Conservation (phyloP, 1,140 invertebrate genomes). For the Drosophila parabipectinata region DNA sequence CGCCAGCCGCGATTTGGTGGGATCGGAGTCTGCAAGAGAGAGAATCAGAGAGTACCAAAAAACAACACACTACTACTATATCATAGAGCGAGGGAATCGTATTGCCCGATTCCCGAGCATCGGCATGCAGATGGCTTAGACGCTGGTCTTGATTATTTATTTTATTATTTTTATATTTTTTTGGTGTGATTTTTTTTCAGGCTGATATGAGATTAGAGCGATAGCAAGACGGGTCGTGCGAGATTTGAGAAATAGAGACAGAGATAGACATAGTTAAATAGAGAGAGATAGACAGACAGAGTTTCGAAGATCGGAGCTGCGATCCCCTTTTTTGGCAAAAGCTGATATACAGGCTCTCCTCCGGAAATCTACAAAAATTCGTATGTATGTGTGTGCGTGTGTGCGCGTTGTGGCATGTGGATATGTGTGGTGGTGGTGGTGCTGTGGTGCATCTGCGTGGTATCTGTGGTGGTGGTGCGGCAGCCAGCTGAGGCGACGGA, state of each 20-base stretch:
- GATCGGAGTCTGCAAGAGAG: constrained; percentile 83
- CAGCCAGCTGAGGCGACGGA: constrained; percentile 45
- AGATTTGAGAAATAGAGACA: constrained; percentile 41
- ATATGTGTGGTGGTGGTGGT: constrained; percentile 23
- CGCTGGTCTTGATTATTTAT: constrained; percentile 37
- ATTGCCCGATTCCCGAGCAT: constrained; percentile 58
- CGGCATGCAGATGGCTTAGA: constrained; percentile 63
- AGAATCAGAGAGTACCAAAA: constrained; percentile 79
- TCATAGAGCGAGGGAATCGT: constrained; percentile 27
- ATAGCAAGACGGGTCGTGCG: constrained; percentile 7
- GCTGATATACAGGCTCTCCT: constrained; percentile 19
- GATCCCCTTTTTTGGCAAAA: constrained; percentile 19
- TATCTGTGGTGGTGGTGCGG: constrained; percentile 46
- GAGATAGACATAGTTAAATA: constrained; percentile 23
- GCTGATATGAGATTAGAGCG: constrained; percentile 47
- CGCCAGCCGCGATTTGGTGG: constrained; percentile 83
- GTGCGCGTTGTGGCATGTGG: constrained; percentile 31
- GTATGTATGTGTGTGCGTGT: constrained; percentile 25
- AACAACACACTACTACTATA: constrained; percentile 23
- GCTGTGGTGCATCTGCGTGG: constrained; percentile 35
- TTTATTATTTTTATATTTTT: constrained; percentile 10
- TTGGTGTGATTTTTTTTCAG: constrained; percentile 24
- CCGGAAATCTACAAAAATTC: constrained; percentile 35
- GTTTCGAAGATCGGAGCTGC: constrained; percentile 17
- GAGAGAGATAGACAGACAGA: constrained; percentile 22